Base-by-base conservation (phyloP, 2,113 vertebrate genomes). In the Indri indri region DNA sequence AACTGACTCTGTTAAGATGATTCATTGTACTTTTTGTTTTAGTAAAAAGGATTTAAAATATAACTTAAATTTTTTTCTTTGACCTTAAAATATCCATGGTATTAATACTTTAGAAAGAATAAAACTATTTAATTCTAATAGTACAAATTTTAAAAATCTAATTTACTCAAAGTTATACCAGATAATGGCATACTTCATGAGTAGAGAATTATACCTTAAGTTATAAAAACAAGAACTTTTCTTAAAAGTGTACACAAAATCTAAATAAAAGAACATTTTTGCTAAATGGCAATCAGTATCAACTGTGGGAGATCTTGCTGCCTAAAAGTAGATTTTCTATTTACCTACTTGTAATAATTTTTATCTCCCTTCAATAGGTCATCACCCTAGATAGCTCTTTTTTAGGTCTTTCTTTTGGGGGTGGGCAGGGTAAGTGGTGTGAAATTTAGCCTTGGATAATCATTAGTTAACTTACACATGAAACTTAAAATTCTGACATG, bases 11-110 rank as follows among this genome's bases (percentile, higher is more conserved):
- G 30, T 50, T 40, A 68, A 79, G 34, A 37, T 91, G 85, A 32
- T 16, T 93, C 50, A 70, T 54, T 68, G 59, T 96, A n/a, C 59
- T 77, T 96, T 96, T 52, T 93, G 45, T 88, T 82, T 77, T 52
- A 52, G 18, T 73, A 87, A 95, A 90, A 83, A 66, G 42, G 42
- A 74, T 52, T 90, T 88, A 27, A 30, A 95, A 92, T 74, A 82
- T 80, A 83, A 79, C 88, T 73, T 18, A 3, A 80, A 12, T 3
- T 40, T 65, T 89, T 95, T 66, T 40, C 8, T 89, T 91, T 63
- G 37, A 52, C 10, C n/a, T 88, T 42, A 50, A 45, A 88, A 77
- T 61, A 40, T 66, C 65, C 25, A 66, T 37, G 9, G 6, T 63
- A 18, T 34, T 68, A 6, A 10, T 66, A 77, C 84, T 89, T 95